Conservation (phyloP, 2,113 vertebrate species). For the Girardinichthys multiradiatus region DNA sequence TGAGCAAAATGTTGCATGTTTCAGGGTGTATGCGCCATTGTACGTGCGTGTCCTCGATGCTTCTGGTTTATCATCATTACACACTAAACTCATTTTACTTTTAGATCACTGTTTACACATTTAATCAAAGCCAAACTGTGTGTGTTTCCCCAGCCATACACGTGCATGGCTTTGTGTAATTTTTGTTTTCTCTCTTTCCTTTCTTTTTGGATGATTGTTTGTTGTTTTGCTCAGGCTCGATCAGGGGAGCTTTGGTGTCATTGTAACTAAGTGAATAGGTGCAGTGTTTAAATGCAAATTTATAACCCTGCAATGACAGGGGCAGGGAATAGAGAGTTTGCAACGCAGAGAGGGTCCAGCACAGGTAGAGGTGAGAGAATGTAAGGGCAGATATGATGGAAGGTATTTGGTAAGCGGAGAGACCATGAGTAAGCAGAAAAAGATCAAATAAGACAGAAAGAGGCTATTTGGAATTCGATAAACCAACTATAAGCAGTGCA, state of each 20-base stretch:
- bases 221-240: slow-evolving; percentile 68
- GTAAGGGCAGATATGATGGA: slow-evolving; percentile 37
- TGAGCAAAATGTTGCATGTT: slow-evolving; percentile 39
- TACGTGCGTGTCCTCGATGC: slow-evolving; percentile 22
- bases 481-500: no score
- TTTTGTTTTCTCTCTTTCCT: slow-evolving; percentile 18
- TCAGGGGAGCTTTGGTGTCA: slow-evolving; percentile 53
- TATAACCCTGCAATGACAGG: slow-evolving; percentile 38
- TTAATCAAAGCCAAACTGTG: slow-evolving; percentile 47
- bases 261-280: slow-evolving; percentile 61
- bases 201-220: slow-evolving; percentile 50
- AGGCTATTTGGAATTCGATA: neutral
- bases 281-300: slow-evolving; percentile 72
- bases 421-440: slow-evolving; percentile 49
- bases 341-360: slow-evolving; percentile 34
- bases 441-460: slow-evolving; percentile 29
- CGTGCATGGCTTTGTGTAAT: slow-evolving; percentile 4
- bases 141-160: neutral
- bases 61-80: slow-evolving; percentile 47
- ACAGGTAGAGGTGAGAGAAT: slow-evolving; percentile 56
- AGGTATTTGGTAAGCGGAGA: slow-evolving; percentile 31
- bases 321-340: slow-evolving; percentile 52
- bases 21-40: slow-evolving; percentile 12
- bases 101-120: slow-evolving; percentile 62
- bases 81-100: slow-evolving; percentile 39